phyloP scores from a whole-genome alignment of 2,113 vertebrate species.

The Toxotes chatareus region DNA sequence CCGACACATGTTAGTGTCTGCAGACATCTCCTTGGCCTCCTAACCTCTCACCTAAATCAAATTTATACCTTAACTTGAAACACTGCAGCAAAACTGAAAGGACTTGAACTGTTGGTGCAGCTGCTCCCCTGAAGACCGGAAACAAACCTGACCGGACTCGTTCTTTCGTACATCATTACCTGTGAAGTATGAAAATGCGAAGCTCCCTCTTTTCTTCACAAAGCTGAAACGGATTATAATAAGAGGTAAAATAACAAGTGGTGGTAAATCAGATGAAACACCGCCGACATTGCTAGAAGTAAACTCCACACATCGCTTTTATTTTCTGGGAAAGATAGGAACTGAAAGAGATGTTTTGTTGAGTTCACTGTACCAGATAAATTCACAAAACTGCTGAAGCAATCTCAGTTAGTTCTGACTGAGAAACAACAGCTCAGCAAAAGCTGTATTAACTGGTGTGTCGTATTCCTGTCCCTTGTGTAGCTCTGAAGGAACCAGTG shows the following conservation, averaged over 20 bases:
- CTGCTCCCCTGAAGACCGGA: slow-evolving; percentile 1
- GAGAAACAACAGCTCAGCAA: not conserved
- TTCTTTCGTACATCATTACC: not conserved
- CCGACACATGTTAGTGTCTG: not conserved
- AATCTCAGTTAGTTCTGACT: not conserved
- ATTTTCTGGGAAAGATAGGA: not conserved
- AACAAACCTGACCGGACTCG: slow-evolving; percentile 20
- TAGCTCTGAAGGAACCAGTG: not conserved
- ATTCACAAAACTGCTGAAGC: not conserved
- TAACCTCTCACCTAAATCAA: slow-evolving; percentile 47
- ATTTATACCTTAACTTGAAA: slow-evolving; percentile 12
- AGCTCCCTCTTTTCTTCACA: not conserved
- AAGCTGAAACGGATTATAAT: not conserved
- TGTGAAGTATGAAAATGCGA: not conserved
- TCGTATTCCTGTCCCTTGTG: not conserved
- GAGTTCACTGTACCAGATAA: not conserved
- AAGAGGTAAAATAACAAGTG: not conserved
- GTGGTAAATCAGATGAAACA: not conserved
- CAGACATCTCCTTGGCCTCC: not conserved
- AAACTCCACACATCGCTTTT: not conserved
- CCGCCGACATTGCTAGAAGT: not conserved
- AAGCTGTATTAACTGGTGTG: not conserved
- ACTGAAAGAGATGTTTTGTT: slow-evolving; percentile 16
- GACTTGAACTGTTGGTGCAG: not conserved
- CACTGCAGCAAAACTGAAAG: not conserved